Evolutionary conservation across 2,888 invertebrate genomes (phyloP).

Genomic region (Nemoura dubitans): DNA sequence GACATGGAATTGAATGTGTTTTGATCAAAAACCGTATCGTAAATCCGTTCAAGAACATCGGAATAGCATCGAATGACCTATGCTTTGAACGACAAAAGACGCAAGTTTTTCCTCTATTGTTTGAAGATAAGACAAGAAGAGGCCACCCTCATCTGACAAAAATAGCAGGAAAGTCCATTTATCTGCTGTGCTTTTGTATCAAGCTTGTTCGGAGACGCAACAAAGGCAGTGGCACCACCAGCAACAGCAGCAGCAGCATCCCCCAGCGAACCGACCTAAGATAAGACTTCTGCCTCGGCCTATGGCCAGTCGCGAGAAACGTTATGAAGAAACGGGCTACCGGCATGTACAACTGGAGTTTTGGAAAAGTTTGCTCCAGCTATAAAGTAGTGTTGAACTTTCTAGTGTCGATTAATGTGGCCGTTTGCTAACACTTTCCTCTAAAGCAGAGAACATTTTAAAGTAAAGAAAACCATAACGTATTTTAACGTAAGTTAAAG

Average conservation of each 20-base stretch:
- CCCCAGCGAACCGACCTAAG: not conserved
- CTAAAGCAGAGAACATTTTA: no score
- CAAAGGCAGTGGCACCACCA: not conserved
- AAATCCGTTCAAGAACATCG: not conserved
- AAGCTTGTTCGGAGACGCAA: not conserved
- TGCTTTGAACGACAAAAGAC: slow-evolving; percentile 24
- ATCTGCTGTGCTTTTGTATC: slow-evolving; percentile 19
- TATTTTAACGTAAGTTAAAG: no score
- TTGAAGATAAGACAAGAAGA: slow-evolving; percentile 34
- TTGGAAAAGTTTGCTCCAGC: not conserved
- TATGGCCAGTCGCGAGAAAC: not conserved
- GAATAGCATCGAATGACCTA: slow-evolving; percentile 14
- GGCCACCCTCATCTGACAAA: slow-evolving; percentile 8
- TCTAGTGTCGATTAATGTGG: no score
- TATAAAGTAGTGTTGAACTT: no score
- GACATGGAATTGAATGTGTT: not conserved
- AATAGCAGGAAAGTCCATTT: slow-evolving; percentile 32
- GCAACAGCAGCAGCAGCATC: not conserved
- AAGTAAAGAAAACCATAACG: no score
- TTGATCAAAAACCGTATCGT: not conserved
- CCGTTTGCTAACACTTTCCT: no score
- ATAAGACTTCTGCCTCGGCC: not conserved
- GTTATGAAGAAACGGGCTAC: not conserved
- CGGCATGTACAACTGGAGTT: not conserved
- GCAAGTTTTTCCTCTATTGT: slow-evolving; percentile 17